A percentile compares a stretch with the other conserved stretches of the same genome.
phyloP scores from a whole-genome alignment of 2,113 vertebrate genomes.

The Periophthalmodon schlosseri region DNA sequence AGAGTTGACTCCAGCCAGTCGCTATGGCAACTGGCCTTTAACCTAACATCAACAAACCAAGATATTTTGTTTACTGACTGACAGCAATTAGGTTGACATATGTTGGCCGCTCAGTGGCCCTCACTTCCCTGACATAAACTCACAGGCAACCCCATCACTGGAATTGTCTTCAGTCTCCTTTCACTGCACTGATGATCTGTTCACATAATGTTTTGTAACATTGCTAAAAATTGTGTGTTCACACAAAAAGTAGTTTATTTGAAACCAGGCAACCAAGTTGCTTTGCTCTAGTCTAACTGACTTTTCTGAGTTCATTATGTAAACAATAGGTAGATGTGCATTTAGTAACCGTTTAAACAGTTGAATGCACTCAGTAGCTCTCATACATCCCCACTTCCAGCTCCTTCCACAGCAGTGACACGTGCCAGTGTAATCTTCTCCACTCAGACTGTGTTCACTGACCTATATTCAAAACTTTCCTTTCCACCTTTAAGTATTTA shows the following conservation, averaged over 20 bases:
- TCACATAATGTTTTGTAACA: neutral
- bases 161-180: conserved; percentile 33
- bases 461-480: conserved; percentile 36
- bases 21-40: conserved; percentile 22
- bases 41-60: conserved; percentile 30
- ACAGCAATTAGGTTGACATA: conserved; percentile 24
- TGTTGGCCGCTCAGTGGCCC: conserved; percentile 24
- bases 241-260: conserved; percentile 26
- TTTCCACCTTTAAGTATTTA: conserved; percentile 23
- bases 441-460: conserved; percentile 25
- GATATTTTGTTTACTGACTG: conserved; percentile 47
- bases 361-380: neutral
- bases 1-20: conserved; percentile 47
- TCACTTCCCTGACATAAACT: conserved; percentile 27
- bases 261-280: neutral
- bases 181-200: conserved; percentile 38
- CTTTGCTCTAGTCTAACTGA: neutral
- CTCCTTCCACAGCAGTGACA: conserved; percentile 19
- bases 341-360: neutral
- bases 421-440: conserved; percentile 3
- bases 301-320: neutral
- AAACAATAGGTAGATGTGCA: neutral
- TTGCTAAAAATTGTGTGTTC: conserved; percentile 23
- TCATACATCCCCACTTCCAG: conserved; percentile 18
- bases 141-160: conserved; percentile 15